These are phyloP conservation scores for Drosophila insularis DNA, from an alignment of 1,140 invertebrate species.

Conservation along the genomic window DNA sequence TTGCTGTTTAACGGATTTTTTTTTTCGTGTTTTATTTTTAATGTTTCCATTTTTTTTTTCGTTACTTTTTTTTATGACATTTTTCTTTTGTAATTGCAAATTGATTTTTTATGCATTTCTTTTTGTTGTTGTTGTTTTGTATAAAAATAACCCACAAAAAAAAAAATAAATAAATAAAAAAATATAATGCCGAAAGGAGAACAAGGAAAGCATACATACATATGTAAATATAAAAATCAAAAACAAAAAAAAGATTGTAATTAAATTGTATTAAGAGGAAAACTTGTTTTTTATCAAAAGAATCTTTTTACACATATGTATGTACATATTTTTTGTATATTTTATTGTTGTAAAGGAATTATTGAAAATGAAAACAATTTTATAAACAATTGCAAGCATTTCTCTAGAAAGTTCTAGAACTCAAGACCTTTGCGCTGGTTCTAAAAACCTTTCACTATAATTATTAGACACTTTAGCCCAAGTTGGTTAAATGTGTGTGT, in stretches of 20 bases:
- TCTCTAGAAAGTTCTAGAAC: constrained; percentile 10
- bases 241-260: constrained; percentile 11
- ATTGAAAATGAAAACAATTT: no score
- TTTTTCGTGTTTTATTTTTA: constrained; percentile 41
- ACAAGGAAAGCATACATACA: neutral
- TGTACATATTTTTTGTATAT: neutral
- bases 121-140: constrained; percentile 11
- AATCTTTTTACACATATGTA: no score
- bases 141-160: neutral
- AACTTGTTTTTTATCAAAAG: neutral
- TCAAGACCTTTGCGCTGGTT: neutral
- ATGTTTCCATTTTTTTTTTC: constrained; percentile 24
- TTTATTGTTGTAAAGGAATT: no score
- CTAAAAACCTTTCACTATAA: neutral
- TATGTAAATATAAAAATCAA: neutral
- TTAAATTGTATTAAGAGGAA: constrained; percentile 3
- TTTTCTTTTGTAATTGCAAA: constrained; percentile 59
- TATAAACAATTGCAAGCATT: no score
- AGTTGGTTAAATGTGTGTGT: no score
- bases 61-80: constrained; percentile 51
- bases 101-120: constrained; percentile 70
- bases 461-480: no score
- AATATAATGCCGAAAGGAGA: neutral
- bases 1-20: constrained; percentile 28
- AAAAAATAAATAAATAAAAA: neutral